Conservation (phyloP, 1,140 invertebrate genomes). For the Popillia japonica region DNA sequence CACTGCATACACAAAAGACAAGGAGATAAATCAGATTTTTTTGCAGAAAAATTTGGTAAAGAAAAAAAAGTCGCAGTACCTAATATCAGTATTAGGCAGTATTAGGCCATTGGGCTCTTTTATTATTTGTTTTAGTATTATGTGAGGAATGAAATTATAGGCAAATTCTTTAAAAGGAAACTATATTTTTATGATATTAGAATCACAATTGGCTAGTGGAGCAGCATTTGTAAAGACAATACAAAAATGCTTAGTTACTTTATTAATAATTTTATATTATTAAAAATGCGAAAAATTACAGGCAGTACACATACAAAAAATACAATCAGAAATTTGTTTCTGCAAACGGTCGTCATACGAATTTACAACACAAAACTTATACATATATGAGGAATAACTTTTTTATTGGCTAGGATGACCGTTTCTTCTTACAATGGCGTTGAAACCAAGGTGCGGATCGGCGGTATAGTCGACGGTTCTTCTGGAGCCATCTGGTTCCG, state of each 20-base stretch:
- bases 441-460: conserved; percentile 44
- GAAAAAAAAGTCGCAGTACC: too few relatives aligned
- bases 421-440: conserved; percentile 42
- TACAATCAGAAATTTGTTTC: not conserved
- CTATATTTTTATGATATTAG: conserved; percentile 5
- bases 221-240: conserved; percentile 8
- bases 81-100: too few relatives aligned
- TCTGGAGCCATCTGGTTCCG: conserved; percentile 47
- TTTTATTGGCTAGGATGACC: conserved; percentile 7
- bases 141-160: not conserved
- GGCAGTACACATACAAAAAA: conserved; percentile 18
- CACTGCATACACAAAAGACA: too few relatives aligned
- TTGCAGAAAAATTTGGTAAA: too few relatives aligned
- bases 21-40: too few relatives aligned
- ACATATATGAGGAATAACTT: conserved; percentile 4
- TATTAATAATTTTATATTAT: conserved; percentile 29
- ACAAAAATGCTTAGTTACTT: conserved; percentile 26
- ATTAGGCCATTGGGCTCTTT: too few relatives aligned
- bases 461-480: conserved; percentile 46
- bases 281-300: conserved; percentile 21
- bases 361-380: conserved; percentile 8
- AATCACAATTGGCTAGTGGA: conserved; percentile 26
- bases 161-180: not conserved
- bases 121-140: too few relatives aligned
- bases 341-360: conserved; percentile 27